phyloP scores from a whole-genome alignment of 2,888 invertebrate genomes.

The Nowickia ferox region DNA sequence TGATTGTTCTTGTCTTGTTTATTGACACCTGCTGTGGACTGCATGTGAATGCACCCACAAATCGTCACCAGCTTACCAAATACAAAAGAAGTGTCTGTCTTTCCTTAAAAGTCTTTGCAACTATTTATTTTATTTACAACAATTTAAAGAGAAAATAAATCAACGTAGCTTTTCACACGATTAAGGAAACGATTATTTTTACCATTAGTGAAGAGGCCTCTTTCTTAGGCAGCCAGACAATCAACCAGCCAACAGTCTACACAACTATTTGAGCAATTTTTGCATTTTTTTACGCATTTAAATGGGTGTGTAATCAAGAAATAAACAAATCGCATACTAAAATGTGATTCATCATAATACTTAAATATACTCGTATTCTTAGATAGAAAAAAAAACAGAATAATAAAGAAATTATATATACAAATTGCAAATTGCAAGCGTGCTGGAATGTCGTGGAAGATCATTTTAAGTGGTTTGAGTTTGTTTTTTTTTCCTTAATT shows the following conservation, averaged over 20 bases:
- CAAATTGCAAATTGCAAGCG: conserved; percentile 63
- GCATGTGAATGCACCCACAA: conserved; percentile 51
- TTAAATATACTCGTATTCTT: not conserved
- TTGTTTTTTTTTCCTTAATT: not conserved
- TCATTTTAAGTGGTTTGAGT: conserved; percentile 23
- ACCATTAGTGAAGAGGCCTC: conserved; percentile 19
- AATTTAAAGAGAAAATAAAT: conserved; percentile 6
- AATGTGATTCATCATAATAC: conserved; percentile 59
- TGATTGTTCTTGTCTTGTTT: conserved; percentile 42
- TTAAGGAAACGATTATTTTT: conserved; percentile 29
- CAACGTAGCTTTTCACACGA: conserved; percentile 30
- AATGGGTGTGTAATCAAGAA: conserved; percentile 54
- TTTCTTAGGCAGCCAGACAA: not conserved
- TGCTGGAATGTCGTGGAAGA: conserved; percentile 64
- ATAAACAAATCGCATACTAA: conserved; percentile 44
- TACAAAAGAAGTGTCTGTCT: conserved; percentile 8
- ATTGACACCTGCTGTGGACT: conserved; percentile 51
- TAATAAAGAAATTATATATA: not conserved
- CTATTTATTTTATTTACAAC: conserved; percentile 12
- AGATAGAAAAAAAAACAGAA: not conserved
- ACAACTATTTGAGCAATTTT: not conserved
- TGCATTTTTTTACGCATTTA: conserved; percentile 30
- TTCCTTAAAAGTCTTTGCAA: conserved; percentile 21
- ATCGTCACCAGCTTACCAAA: conserved; percentile 23
- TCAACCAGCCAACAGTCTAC: not conserved